phyloP scores from a whole-genome alignment of 2,113 vertebrate genomes.

The Toxotes jaculatrix region DNA sequence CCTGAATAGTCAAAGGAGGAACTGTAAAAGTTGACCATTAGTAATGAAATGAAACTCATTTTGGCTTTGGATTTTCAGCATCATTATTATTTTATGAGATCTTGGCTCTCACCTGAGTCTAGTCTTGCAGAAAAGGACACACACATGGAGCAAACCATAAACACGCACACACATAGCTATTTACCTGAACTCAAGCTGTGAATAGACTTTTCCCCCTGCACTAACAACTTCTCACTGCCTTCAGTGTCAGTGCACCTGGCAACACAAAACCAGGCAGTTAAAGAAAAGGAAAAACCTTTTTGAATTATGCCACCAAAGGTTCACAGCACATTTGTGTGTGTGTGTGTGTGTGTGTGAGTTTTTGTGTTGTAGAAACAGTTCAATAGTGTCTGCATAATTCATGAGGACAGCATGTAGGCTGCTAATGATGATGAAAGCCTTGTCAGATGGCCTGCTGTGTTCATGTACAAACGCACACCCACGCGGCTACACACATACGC shows the following conservation, averaged over 20 bases:
- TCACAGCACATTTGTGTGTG: neutral
- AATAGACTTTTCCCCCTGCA: neutral
- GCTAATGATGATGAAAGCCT: slow-evolving; percentile 76
- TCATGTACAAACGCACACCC: slow-evolving; percentile 39
- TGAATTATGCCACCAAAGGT: slow-evolving; percentile 34
- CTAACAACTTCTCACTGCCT: neutral
- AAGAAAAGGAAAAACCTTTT: neutral
- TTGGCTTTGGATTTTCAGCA: neutral
- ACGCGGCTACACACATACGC: slow-evolving; percentile 20
- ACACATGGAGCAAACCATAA: neutral
- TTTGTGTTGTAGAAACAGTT: slow-evolving; percentile 43
- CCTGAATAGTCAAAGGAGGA: neutral
- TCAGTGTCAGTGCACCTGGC: neutral
- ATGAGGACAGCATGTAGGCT: slow-evolving; percentile 79
- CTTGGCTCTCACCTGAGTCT: neutral
- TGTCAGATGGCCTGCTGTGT: slow-evolving; percentile 54
- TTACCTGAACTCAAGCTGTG: neutral
- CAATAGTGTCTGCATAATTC: slow-evolving; percentile 84
- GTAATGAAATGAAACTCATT: too few relatives aligned
- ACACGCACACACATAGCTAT: neutral
- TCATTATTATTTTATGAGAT: neutral
- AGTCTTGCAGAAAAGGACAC: neutral
- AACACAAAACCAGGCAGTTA: slow-evolving; percentile 9
- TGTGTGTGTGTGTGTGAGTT: slow-evolving; percentile 15
- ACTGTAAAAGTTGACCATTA: too few relatives aligned